phyloP scores from a whole-genome alignment of 2,113 vertebrate genomes.

The Cryptomyrus ogoouensis region DNA sequence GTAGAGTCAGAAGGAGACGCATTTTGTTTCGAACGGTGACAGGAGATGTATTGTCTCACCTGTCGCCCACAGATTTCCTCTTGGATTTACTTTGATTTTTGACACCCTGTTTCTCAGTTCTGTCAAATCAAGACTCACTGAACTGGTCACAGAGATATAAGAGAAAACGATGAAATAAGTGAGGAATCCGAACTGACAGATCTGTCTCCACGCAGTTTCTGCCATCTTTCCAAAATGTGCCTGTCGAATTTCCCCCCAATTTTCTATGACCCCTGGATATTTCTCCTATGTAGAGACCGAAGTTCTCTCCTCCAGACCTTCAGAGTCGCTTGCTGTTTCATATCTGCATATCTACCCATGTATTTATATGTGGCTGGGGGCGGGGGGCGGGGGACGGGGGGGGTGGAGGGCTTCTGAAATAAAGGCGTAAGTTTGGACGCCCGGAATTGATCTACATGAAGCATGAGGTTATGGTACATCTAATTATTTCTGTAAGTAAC shows the following conservation, averaged over 20 bases:
- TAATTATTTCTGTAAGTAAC: background rate
- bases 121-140: slow-evolving; percentile 69
- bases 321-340: background rate
- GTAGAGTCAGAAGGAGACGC: background rate
- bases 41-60: slow-evolving; percentile 55
- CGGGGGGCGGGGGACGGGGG: background rate
- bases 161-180: slow-evolving; percentile 65
- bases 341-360: background rate
- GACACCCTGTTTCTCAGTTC: slow-evolving; percentile 70
- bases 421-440: background rate
- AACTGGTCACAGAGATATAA: slow-evolving; percentile 54
- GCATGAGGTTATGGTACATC: background rate
- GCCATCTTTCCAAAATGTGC: slow-evolving; percentile 43
- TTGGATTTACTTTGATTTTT: slow-evolving; percentile 78
- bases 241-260: slow-evolving; percentile 23
- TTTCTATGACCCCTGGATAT: background rate
- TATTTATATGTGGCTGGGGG: background rate
- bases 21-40: slow-evolving; percentile 8
- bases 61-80: slow-evolving; percentile 89
- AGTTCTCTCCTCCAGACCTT: background rate
- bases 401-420: background rate
- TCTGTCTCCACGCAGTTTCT: slow-evolving; percentile 36
- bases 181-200: slow-evolving; percentile 57
- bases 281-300: background rate
- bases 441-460: background rate